Base-by-base conservation (phyloP, 2,797 vertebrate species). In the Pseudochromis fuscus region DNA sequence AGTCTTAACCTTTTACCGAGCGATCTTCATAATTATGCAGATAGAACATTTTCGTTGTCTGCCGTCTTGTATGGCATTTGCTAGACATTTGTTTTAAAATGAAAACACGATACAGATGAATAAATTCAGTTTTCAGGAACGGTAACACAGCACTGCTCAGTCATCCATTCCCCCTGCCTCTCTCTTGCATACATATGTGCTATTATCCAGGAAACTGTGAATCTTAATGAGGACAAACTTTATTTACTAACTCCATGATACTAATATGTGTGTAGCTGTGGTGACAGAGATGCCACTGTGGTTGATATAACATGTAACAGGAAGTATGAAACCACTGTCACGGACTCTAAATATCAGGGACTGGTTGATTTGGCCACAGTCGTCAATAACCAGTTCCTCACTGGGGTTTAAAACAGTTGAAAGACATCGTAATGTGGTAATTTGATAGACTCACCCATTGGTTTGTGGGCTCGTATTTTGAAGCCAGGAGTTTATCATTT, bases 81-180 rank as follows among this genome's bases (percentile, higher is more conserved):
- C 38, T 2, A 69, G 64, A 73, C 63, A 31, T 67, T 77, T 62
- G 68, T 52, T 79, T 78, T 25, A 80, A n/a, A 85, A 87, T 67
- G 46, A 46, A 84, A 75, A 83, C 81, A 81, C 25, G 75, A 80
- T 72, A 21, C 58, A 72, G 53, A 66, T 75, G 70, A 84, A 30
- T 18, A 42, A 51, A 81, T 75, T 67, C 0, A 4, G 27, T 46
- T 59, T 69, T 46, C 4, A 37, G 24, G 37, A 44, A 58, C 7
- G 49, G 53, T 27, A 10, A 46, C 35, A 45, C 58, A 31, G 18
- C 40, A 7, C 24, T 13, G 67, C 55, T 66, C 33, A 42, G 31
- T 68, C 40, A 27, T 24, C 35, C 19, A 1, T 9, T 49, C 23
- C 4, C 18, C 31, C 35, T 30, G 15, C 23, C 4, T 19, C 51